Evolutionary conservation across 37 sponge, comb jelly and placozoan species (phyloP).

Genomic region (Beroe ovata): DNA sequence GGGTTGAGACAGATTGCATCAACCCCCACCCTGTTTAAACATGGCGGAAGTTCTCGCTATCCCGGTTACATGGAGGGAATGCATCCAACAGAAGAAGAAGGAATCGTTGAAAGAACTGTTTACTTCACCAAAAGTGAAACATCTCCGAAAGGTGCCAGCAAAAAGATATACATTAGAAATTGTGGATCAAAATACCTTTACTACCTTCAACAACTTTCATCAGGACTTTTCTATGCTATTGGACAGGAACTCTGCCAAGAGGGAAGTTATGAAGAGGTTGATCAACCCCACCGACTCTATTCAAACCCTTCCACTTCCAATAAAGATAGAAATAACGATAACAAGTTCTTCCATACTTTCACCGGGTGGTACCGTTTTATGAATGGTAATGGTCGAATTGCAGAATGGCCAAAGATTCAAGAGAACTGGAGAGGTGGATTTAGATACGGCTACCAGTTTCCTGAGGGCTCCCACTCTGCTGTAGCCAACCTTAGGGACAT

Average conservation of each 20-base stretch:
- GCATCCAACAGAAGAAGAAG: constrained; percentile 41
- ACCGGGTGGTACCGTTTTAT: constrained; percentile 46
- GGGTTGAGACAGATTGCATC: constrained; percentile 28
- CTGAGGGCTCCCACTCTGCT: constrained; percentile 20
- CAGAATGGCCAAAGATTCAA: constrained; percentile 38
- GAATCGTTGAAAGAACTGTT: constrained; percentile 40
- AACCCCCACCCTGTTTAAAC: background rate
- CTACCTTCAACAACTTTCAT: background rate
- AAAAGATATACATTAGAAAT: constrained; percentile 30
- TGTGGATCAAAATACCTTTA: constrained; percentile 55
- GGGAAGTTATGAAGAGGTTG: constrained; percentile 47
- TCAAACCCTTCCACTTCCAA: constrained; percentile 15
- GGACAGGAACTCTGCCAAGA: constrained; percentile 19
- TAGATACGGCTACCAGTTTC: constrained; percentile 48
- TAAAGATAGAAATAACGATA: background rate
- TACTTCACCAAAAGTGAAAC: constrained; percentile 42
- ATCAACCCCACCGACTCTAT: constrained; percentile 26
- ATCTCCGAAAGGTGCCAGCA: constrained; percentile 7
- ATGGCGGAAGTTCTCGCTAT: constrained; percentile 15
- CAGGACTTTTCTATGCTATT: background rate
- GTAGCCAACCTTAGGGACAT: constrained; percentile 18
- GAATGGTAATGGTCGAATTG: constrained; percentile 32
- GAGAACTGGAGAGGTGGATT: constrained; percentile 29
- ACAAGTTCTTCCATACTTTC: constrained; percentile 25
- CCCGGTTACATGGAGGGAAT: constrained; percentile 35